A percentile compares a stretch with the other conserved stretches of the same genome.
These are phyloP conservation scores for Proisotoma minuta DNA, from an alignment of 2,888 invertebrate species.

Conservation along the genomic window DNA sequence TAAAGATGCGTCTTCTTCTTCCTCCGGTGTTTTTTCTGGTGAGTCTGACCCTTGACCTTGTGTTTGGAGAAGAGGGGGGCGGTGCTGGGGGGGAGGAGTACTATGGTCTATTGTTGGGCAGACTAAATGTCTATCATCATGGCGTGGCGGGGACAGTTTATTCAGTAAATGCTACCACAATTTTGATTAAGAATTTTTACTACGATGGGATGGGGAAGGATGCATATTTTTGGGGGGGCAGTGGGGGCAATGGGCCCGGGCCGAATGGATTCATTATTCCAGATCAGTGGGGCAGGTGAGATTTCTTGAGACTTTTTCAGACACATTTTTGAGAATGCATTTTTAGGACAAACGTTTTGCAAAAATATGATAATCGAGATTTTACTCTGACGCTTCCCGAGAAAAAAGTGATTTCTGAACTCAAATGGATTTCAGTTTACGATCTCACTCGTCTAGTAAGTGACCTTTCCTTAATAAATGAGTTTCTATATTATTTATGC, in stretches of 20 bases:
- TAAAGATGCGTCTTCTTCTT: no score
- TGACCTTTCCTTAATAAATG: slow-evolving; percentile 13
- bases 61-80: neutral
- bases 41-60: no score
- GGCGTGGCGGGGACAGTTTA: slow-evolving; percentile 83
- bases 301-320: neutral
- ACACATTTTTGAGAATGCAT: neutral
- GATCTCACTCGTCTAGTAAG: slow-evolving; percentile 71
- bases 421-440: slow-evolving; percentile 85
- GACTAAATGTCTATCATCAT: slow-evolving; percentile 84
- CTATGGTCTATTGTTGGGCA: slow-evolving; percentile 71
- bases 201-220: slow-evolving; percentile 88
- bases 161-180: slow-evolving; percentile 78
- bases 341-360: slow-evolving; percentile 74
- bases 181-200: slow-evolving; percentile 73
- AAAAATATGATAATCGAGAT: slow-evolving; percentile 79
- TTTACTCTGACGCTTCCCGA: slow-evolving; percentile 77
- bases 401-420: slow-evolving; percentile 75
- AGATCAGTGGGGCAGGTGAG: slow-evolving; percentile 76
- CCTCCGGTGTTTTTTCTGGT: no score
- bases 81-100: slow-evolving; percentile 45
- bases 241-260: slow-evolving; percentile 70
- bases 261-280: slow-evolving; percentile 88
- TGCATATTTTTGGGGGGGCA: slow-evolving; percentile 92
- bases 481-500: neutral